phyloP scores from a whole-genome alignment of 2,888 invertebrate species.

The Lamellibrachia columna region DNA sequence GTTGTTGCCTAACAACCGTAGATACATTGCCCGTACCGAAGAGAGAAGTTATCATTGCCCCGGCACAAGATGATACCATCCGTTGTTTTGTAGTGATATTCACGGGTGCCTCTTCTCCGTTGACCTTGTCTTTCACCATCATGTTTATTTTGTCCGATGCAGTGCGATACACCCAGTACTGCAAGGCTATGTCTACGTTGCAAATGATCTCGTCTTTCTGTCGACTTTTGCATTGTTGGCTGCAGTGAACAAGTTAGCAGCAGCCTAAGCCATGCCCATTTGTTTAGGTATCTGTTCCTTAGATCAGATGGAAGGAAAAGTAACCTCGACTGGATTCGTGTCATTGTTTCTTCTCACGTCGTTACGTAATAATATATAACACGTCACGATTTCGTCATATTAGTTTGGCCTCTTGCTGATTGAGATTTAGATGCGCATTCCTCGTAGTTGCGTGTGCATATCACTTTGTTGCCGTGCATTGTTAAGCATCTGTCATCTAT shows the following conservation, averaged over 20 bases:
- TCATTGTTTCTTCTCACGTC: neutral
- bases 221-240: neutral
- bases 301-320: neutral
- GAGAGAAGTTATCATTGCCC: conserved; percentile 89
- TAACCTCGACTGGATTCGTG: neutral
- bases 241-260: neutral
- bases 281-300: neutral
- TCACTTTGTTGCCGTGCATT: neutral
- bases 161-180: neutral
- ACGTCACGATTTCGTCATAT: neutral
- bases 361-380: neutral
- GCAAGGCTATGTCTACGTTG: neutral
- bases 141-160: neutral
- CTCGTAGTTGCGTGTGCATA: neutral
- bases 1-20: neutral
- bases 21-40: conserved; percentile 66
- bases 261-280: neutral
- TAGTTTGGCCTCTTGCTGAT: neutral
- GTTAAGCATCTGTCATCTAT: neutral
- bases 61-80: conserved; percentile 86
- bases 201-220: neutral
- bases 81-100: conserved; percentile 80
- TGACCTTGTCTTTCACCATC: neutral
- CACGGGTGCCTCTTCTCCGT: neutral
- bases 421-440: too few species aligned